These are phyloP conservation scores for Molossus alvarezi DNA, from an alignment of 2,797 vertebrate species.

Conservation along the genomic window DNA sequence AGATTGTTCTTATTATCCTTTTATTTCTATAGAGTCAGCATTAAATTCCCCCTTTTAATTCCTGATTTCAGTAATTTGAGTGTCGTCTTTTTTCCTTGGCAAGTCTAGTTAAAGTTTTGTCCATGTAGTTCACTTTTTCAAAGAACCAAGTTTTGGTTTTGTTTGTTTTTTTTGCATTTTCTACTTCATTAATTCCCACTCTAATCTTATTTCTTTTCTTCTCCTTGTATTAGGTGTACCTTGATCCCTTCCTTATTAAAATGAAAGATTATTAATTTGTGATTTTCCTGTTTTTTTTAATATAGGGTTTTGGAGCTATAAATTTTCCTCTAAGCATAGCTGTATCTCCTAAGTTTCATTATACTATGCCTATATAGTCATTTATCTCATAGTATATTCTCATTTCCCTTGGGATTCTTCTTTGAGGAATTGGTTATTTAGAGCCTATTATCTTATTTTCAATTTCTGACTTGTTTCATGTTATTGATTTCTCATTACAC, in stretches of 20 bases:
- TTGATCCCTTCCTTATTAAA: background rate
- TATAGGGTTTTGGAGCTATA: background rate
- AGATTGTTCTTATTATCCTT: background rate
- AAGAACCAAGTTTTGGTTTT: background rate
- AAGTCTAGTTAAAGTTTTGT: background rate
- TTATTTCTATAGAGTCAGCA: background rate
- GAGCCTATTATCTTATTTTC: background rate
- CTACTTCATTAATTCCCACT: background rate
- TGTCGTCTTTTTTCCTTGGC: background rate
- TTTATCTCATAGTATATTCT: background rate
- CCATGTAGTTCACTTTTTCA: background rate
- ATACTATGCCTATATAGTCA: background rate
- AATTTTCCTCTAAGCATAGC: background rate
- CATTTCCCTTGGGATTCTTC: background rate
- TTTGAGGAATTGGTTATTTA: background rate
- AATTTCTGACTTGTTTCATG: conserved; percentile 1
- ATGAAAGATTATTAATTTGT: background rate
- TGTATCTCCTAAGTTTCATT: background rate
- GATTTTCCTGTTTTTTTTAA: background rate
- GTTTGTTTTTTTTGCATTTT: background rate
- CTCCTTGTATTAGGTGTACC: background rate
- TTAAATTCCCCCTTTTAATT: background rate
- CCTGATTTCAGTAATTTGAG: background rate
- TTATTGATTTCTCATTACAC: background rate
- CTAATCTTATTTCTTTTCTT: background rate